These are phyloP conservation scores for Caenorhabditis sulstoni DNA, from an alignment of 2,888 invertebrate genomes.

Conservation along the genomic window DNA sequence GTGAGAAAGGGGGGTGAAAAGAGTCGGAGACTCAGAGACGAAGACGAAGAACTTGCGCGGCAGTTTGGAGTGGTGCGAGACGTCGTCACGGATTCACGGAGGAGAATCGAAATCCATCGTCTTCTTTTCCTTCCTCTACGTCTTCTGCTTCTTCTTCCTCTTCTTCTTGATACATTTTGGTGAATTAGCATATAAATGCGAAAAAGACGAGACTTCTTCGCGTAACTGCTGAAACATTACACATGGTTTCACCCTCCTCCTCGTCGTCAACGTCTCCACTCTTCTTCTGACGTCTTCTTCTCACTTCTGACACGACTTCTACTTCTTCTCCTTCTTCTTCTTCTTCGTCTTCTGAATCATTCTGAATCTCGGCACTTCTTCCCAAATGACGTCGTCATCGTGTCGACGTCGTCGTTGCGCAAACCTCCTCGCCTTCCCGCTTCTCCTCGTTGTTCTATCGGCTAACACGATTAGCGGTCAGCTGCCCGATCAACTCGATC, in stretches of 20 bases:
- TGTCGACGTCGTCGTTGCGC: slow-evolving; percentile 46
- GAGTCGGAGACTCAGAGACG: too few species aligned
- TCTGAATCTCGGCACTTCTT: slow-evolving; percentile 47
- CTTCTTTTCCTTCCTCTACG: background rate
- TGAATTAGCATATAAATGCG: slow-evolving; percentile 47
- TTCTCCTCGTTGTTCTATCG: slow-evolving; percentile 40
- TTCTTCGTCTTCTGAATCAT: slow-evolving; percentile 52
- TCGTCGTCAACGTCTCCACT: slow-evolving; percentile 20
- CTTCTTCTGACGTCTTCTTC: slow-evolving; percentile 24
- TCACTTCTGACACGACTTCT: slow-evolving; percentile 23
- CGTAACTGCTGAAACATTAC: slow-evolving; percentile 49
- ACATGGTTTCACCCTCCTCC: slow-evolving; percentile 55
- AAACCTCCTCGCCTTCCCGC: slow-evolving; percentile 30
- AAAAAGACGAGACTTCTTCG: slow-evolving; percentile 31
- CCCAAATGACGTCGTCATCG: slow-evolving; percentile 2
- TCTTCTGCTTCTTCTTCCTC: background rate
- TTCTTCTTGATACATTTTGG: background rate
- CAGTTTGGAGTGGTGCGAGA: too few species aligned
- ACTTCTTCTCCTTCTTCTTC: slow-evolving; percentile 22
- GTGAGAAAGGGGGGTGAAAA: too few species aligned
- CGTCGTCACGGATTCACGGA: too few species aligned
- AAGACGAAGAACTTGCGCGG: background rate
- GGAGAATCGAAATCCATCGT: background rate
- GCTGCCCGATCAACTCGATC: slow-evolving; percentile 76
- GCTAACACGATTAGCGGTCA: slow-evolving; percentile 55